These are phyloP conservation scores for Equus quagga DNA, from an alignment of 2,113 vertebrate species.

Conservation along the genomic window DNA sequence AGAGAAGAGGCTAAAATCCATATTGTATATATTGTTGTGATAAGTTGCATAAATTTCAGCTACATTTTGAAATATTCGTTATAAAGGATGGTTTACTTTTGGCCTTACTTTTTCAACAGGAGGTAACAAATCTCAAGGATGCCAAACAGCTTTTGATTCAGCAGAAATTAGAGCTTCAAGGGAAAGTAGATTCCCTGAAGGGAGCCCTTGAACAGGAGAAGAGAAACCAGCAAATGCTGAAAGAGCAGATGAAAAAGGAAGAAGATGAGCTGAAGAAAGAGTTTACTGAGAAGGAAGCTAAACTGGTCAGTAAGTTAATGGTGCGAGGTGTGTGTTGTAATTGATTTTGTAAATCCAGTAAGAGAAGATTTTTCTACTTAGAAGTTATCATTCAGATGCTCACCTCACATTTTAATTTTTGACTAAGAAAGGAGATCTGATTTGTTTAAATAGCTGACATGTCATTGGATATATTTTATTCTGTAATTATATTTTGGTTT, in stretches of 20 bases:
- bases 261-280: constrained; percentile 92
- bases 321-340: background rate
- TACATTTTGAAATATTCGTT: background rate
- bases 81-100: constrained; percentile 30
- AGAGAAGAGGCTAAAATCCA: background rate
- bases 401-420: constrained; percentile 46
- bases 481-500: constrained; percentile 43
- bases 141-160: constrained; percentile 97
- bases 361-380: background rate
- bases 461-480: constrained; percentile 39
- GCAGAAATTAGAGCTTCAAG: constrained; percentile 96
- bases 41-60: background rate
- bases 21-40: background rate
- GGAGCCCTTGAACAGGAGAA: constrained; percentile 91
- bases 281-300: constrained; percentile 88
- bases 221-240: constrained; percentile 89
- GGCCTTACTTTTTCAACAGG: constrained; percentile 85
- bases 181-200: constrained; percentile 89
- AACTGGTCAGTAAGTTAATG: constrained; percentile 86
- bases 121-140: constrained; percentile 92
- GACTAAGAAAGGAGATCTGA: background rate
- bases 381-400: background rate
- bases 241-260: constrained; percentile 88
- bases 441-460: constrained; percentile 32
- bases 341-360: constrained; percentile 26